Evolutionary conservation across 2,113 vertebrate genomes (phyloP), one percentile per base, ranked within the genome.

Genomic region (Menura novaehollandiae): DNA sequence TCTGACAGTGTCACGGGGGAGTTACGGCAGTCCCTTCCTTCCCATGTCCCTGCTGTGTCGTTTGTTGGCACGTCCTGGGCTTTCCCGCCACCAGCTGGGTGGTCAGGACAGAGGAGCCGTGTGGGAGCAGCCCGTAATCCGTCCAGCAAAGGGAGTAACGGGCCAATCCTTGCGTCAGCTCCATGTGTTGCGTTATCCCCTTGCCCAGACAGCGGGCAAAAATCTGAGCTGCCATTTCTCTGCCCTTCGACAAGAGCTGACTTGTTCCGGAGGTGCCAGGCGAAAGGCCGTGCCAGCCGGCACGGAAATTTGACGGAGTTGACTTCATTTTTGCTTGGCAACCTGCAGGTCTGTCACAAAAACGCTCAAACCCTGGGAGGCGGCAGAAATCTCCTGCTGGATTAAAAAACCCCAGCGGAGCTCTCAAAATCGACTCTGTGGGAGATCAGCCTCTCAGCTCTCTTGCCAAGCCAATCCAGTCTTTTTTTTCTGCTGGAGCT

Each of bases 281-380:
- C 79, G 83, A 91, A 58, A 49, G 69, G 67, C 88, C 0, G 1
- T 85, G 93, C 77, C 90, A 89, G 49, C 60, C 85, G 0, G 44
- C 83, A 44, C 0, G 6, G 94, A 85, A 93, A 41, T 63, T 60
- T 1, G 0, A 33, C 4, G 2, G 71, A 76, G 72, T 62, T 86
- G 88, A 91, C 90, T 95, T 88, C 26, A 23, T 76, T 91, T 90
- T 85, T 94, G 69, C 90, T 69, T 90, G 92, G 93, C 93, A 95
- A 49, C 92, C 79, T 0, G 0, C 74, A 66, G 85, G 72, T 79
- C 91, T 94, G 88, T 88, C 93, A 76, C 91, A 93, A 94, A 94
- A 76, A 35, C 4, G 1, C 88, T 85, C 72, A 62, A 52, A 62
- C 85, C 92, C 82, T 88, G 90, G 64, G 81, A 90, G 88, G 85